These are phyloP conservation scores for Cephalotes varians DNA, from an alignment of 2,888 invertebrate genomes.

Conservation along the genomic window DNA sequence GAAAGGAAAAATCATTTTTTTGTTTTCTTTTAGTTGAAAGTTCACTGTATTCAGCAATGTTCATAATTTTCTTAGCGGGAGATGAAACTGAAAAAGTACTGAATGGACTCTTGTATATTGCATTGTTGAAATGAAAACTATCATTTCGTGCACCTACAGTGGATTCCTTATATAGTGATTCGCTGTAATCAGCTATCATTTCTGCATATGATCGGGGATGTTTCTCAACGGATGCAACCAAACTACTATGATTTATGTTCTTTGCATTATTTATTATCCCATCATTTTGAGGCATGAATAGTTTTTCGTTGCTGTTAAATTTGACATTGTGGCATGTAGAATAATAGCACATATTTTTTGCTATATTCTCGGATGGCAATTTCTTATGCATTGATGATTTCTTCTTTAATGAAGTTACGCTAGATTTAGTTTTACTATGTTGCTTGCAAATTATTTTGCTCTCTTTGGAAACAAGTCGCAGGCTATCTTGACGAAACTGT, in stretches of 20 bases:
- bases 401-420: slow-evolving; percentile 5
- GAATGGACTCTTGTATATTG: slow-evolving; percentile 57
- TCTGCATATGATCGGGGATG: slow-evolving; percentile 61
- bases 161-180: slow-evolving; percentile 20
- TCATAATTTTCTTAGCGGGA: neutral
- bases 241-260: neutral
- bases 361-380: neutral
- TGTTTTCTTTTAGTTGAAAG: neutral
- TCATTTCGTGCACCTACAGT: neutral
- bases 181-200: slow-evolving; percentile 63
- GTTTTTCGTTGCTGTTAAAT: neutral
- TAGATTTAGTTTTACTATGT: slow-evolving; percentile 6
- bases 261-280: neutral
- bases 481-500: neutral
- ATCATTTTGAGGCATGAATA: neutral
- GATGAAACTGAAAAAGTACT: slow-evolving; percentile 24
- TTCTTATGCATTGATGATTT: slow-evolving; percentile 40
- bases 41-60: neutral
- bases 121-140: neutral
- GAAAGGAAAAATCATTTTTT: neutral
- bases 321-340: neutral
- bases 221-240: neutral
- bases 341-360: neutral
- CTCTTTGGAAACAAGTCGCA: slow-evolving; percentile 28
- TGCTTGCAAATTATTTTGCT: slow-evolving; percentile 23